Evolutionary conservation across 2,888 invertebrate genomes (phyloP).

Genomic region (Luperina nickerlii): DNA sequence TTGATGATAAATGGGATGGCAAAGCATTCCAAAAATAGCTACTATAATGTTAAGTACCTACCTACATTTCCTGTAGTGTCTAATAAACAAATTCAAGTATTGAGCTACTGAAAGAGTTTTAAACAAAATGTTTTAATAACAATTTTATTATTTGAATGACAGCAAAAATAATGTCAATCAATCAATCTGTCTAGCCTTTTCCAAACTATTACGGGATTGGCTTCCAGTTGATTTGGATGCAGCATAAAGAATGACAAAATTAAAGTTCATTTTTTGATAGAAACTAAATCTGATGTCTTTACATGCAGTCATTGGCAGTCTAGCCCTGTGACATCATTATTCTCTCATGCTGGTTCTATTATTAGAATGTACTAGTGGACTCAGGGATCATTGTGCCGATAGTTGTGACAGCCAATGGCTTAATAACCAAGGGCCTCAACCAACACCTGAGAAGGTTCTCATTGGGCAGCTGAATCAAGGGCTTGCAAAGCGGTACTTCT

Average conservation of each 20-base stretch:
- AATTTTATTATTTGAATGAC: not conserved
- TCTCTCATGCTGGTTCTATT: not conserved
- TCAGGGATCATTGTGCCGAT: too few relatives aligned
- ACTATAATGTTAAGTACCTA: constrained; percentile 1
- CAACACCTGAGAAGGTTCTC: too few relatives aligned
- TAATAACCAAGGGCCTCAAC: too few relatives aligned
- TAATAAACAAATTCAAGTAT: constrained; percentile 15
- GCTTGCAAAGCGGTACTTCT: too few relatives aligned
- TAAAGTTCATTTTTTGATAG: not conserved
- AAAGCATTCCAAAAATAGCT: not conserved
- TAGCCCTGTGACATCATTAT: constrained; percentile 1
- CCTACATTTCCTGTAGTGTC: not conserved
- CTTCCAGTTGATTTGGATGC: not conserved
- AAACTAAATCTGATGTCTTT: not conserved
- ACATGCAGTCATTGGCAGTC: not conserved
- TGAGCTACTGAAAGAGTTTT: not conserved
- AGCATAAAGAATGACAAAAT: too few relatives aligned
- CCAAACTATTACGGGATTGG: not conserved
- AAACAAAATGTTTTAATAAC: not conserved
- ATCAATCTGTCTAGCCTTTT: not conserved
- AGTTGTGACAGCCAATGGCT: too few relatives aligned
- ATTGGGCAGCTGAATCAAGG: too few relatives aligned
- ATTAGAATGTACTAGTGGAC: not conserved
- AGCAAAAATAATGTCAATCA: not conserved
- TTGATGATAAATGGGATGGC: not conserved